Conservation (phyloP, 2,113 vertebrate species). For the Eulacestoma nigropectus region DNA sequence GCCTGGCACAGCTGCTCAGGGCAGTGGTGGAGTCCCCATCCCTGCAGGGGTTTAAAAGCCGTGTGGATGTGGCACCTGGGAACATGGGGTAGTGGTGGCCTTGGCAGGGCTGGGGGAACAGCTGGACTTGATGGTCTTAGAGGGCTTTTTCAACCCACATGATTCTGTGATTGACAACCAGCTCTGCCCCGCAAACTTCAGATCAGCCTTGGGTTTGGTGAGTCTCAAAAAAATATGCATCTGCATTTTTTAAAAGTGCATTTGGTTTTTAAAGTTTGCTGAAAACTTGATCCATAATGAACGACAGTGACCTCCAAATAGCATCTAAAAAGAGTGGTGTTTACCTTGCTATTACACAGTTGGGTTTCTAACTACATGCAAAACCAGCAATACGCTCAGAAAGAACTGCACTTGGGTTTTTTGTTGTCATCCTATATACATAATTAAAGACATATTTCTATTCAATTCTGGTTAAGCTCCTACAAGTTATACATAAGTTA, state of each 20-base stretch:
- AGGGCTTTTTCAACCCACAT: background rate
- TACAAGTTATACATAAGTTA: background rate
- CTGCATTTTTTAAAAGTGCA: background rate
- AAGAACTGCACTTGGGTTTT: background rate
- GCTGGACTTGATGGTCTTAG: background rate
- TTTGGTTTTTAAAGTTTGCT: background rate
- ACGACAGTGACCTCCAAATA: background rate
- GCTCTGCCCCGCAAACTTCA: background rate
- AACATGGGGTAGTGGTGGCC: background rate
- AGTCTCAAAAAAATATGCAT: background rate
- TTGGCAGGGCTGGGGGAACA: background rate
- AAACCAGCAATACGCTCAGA: background rate
- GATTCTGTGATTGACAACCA: background rate
- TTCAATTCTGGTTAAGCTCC: slow-evolving; percentile 1
- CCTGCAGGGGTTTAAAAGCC: background rate
- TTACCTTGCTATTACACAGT: background rate
- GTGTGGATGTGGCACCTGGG: background rate
- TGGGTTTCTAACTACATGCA: background rate
- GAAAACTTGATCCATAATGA: background rate
- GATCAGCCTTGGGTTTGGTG: background rate
- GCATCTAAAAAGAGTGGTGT: background rate
- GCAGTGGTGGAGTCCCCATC: background rate
- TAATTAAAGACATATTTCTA: slow-evolving; percentile 24
- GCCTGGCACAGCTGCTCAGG: background rate
- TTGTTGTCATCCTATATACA: background rate